A percentile compares a stretch with the other conserved stretches of the same genome.
Evolutionary conservation across 2,888 invertebrate genomes (phyloP).

Genomic region (Anodontia alba): DNA sequence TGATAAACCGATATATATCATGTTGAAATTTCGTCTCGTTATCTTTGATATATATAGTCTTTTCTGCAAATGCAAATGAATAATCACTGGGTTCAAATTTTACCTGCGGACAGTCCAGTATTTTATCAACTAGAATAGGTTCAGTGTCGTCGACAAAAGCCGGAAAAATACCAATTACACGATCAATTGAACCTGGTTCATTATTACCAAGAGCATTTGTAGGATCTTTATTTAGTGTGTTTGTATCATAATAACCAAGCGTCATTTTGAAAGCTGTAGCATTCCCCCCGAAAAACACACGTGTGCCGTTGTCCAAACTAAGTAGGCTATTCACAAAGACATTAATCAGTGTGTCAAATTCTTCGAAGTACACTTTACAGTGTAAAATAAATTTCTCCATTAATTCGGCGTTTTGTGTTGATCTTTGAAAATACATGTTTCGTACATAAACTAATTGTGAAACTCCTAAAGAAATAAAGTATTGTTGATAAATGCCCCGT

Average conservation of each 20-base stretch:
- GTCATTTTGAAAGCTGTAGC: background rate
- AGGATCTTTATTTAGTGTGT: background rate
- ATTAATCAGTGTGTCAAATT: background rate
- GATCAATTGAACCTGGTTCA: too few species aligned
- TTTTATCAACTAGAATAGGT: background rate
- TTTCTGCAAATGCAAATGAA: background rate
- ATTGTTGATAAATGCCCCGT: constrained; percentile 1
- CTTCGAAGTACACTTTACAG: background rate
- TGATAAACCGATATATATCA: background rate
- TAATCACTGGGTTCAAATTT: background rate
- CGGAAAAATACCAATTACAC: too few species aligned
- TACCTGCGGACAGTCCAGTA: background rate
- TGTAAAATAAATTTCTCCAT: background rate
- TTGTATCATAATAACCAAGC: background rate
- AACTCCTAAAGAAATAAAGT: background rate
- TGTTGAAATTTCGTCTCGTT: background rate
- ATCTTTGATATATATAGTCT: background rate
- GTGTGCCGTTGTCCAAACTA: background rate
- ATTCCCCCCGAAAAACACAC: background rate
- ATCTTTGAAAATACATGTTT: background rate
- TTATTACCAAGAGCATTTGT: too few species aligned
- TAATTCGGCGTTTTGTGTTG: background rate
- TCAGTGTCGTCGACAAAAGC: background rate
- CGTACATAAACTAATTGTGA: background rate
- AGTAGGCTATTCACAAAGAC: background rate